phyloP scores from a whole-genome alignment of 2,888 invertebrate genomes.

The Flexamia atlantica region DNA sequence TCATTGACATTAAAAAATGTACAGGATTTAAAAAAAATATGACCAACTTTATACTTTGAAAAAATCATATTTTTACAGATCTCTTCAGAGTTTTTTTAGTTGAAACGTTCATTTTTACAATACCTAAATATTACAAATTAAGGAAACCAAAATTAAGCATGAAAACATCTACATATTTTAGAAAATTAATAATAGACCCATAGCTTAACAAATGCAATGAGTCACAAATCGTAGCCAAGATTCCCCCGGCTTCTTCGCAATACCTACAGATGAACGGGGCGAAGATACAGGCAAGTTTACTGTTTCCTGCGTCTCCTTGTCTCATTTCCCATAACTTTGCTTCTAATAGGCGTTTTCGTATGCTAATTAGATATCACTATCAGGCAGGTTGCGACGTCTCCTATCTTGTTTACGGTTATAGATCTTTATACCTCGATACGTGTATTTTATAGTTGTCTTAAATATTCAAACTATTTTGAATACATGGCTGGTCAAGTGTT shows the following conservation, averaged over 20 bases:
- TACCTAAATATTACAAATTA: too few relatives aligned
- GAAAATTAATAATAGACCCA: too few relatives aligned
- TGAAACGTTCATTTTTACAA: too few relatives aligned
- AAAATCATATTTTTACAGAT: too few relatives aligned
- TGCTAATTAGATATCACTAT: constrained; percentile 13
- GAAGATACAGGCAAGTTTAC: not conserved
- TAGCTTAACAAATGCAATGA: too few relatives aligned
- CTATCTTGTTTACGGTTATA: constrained; percentile 16
- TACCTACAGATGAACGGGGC: not conserved
- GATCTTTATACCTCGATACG: not conserved
- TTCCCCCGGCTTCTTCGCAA: not conserved
- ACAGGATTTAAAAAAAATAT: too few relatives aligned
- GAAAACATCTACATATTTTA: too few relatives aligned
- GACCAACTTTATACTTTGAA: too few relatives aligned
- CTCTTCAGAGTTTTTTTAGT: too few relatives aligned
- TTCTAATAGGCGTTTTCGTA: constrained; percentile 21
- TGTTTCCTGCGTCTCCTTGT: not conserved
- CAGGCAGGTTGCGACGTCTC: not conserved
- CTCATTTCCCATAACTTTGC: constrained; percentile 29
- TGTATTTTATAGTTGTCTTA: not conserved
- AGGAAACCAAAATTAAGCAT: too few relatives aligned
- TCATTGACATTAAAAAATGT: too few relatives aligned
- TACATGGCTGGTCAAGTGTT: not conserved
- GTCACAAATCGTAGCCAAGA: too few relatives aligned
- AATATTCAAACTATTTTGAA: not conserved